phyloP scores from a whole-genome alignment of 1,140 invertebrate genomes.

The Solenopsis invicta region DNA sequence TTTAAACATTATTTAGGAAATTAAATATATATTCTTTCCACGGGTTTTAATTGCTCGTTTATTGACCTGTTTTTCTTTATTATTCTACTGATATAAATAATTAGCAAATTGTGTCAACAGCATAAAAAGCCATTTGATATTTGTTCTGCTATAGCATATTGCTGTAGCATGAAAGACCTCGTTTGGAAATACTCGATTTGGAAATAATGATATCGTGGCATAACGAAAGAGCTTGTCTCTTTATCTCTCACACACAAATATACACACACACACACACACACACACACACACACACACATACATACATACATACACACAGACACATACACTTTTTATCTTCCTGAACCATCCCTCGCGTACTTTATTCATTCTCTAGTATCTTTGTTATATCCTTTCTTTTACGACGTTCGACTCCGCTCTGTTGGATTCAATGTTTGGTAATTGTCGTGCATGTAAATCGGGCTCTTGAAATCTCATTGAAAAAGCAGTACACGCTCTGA shows the following conservation, averaged over 20 bases:
- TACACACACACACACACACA: too few relatives aligned
- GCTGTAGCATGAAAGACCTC: not conserved
- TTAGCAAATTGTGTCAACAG: not conserved
- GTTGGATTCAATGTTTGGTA: constrained; percentile 54
- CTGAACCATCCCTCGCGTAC: not conserved
- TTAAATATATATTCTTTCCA: too few relatives aligned
- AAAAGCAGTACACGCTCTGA: constrained; percentile 52
- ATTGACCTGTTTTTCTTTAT: too few relatives aligned
- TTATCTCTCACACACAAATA: not conserved
- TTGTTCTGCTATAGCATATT: not conserved
- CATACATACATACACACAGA: too few relatives aligned
- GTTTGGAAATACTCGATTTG: constrained; percentile 14
- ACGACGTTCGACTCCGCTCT: constrained; percentile 18
- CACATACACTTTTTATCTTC: not conserved
- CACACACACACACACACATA: not conserved
- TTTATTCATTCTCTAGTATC: constrained; percentile 49
- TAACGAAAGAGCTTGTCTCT: not conserved
- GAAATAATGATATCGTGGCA: too few relatives aligned
- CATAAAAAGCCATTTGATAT: constrained; percentile 12
- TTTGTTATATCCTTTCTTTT: constrained; percentile 30
- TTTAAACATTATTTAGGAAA: too few relatives aligned
- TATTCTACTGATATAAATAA: not conserved
- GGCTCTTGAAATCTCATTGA: constrained; percentile 53
- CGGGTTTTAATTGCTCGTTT: too few relatives aligned
- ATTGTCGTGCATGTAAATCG: constrained; percentile 58